Conservation (phyloP, 35 echinoderm and acorn worm species). For the Hemicentrotus pulcherrimus region DNA sequence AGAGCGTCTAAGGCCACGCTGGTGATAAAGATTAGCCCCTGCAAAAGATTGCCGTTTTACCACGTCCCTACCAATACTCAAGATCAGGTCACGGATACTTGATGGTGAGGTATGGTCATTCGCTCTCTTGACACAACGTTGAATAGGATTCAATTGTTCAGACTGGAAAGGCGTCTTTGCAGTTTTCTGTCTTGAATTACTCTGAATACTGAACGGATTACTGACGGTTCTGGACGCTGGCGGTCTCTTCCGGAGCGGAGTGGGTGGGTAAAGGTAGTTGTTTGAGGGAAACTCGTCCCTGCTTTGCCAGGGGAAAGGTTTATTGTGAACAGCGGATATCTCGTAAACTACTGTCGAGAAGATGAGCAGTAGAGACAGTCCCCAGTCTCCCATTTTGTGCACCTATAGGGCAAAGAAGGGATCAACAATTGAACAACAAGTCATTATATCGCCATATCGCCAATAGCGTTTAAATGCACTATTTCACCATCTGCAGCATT, state of each 20-base stretch:
- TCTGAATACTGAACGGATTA: neutral
- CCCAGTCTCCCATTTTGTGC: constrained; percentile 47
- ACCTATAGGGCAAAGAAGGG: neutral
- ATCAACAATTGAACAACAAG: neutral
- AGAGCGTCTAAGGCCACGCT: neutral
- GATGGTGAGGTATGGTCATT: neutral
- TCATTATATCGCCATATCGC: too few species aligned
- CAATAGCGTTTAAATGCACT: too few species aligned
- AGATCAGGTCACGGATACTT: neutral
- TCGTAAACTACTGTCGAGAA: constrained; percentile 1
- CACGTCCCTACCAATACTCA: neutral
- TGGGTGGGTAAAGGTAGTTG: neutral
- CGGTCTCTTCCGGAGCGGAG: neutral
- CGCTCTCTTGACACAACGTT: neutral
- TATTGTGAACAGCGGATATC: constrained; percentile 15
- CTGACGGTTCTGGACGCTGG: neutral
- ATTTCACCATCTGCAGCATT: too few species aligned
- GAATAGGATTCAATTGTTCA: neutral
- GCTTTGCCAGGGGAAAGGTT: neutral
- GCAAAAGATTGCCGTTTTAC: neutral
- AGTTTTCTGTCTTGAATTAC: neutral
- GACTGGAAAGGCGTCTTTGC: neutral
- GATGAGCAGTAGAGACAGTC: constrained; percentile 34
- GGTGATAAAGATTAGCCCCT: neutral
- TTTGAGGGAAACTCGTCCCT: neutral